A percentile compares a stretch with the other conserved stretches of the same genome.
phyloP scores from a whole-genome alignment of 2,113 vertebrate species.

The Proterorhinus semilunaris region DNA sequence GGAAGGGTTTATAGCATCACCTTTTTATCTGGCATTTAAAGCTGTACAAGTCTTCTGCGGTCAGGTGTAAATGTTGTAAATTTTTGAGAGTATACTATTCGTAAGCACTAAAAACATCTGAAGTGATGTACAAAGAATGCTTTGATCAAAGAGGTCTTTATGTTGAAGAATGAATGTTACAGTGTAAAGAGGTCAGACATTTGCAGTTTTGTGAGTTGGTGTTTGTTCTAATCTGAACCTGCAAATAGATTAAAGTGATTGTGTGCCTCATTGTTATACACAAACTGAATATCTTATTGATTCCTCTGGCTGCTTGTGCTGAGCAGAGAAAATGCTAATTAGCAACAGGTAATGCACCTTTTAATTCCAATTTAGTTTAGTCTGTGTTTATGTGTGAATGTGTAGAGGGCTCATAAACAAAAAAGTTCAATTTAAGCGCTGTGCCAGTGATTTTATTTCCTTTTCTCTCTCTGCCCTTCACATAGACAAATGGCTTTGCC shows the following conservation, averaged over 20 bases:
- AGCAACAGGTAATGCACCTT: constrained; percentile 74
- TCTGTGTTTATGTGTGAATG: constrained; percentile 24
- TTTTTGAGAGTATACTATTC: not conserved
- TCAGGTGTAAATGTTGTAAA: not conserved
- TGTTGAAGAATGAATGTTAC: not conserved
- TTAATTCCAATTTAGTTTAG: constrained; percentile 69
- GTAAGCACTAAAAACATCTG: not conserved
- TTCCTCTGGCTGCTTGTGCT: constrained; percentile 83
- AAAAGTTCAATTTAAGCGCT: constrained; percentile 78
- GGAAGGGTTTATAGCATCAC: not conserved
- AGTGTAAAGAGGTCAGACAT: constrained; percentile 38
- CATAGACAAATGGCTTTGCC: constrained; percentile 80
- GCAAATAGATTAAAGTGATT: constrained; percentile 75
- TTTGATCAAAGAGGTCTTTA: not conserved
- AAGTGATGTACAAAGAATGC: constrained; percentile 13
- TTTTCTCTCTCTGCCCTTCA: constrained; percentile 75
- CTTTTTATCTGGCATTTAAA: not conserved
- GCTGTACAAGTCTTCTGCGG: not conserved
- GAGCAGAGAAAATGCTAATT: constrained; percentile 92
- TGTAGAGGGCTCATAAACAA: constrained; percentile 81
- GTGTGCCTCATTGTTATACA: constrained; percentile 84
- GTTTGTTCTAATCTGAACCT: constrained; percentile 60
- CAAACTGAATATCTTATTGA: constrained; percentile 89
- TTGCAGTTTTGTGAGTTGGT: constrained; percentile 41
- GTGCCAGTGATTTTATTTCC: constrained; percentile 67